Evolutionary conservation across 2,113 vertebrate species (phyloP), one percentile per base, ranked within the genome.

Genomic region (Myotis davidii): DNA sequence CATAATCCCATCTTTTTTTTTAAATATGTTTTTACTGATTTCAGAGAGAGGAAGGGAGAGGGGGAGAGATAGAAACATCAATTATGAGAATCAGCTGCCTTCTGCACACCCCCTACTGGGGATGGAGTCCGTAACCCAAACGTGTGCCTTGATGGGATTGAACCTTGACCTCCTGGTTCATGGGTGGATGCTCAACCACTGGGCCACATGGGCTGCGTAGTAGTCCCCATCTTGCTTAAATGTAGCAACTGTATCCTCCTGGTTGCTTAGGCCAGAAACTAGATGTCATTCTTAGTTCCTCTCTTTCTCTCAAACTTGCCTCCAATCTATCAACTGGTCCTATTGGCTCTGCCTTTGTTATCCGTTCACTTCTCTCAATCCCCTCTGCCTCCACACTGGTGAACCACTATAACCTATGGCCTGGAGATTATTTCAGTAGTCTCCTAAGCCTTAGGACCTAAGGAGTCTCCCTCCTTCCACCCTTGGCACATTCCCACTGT

Each of bases 281-380:
- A 10, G 29, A 9, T 59, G 50, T 9, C 50, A 9, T 14, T 18
- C 73, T 42, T 20, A 2, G 18, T 39, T 48, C 42, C 34, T 48
- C 10, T 5, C 29, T 72, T 54, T 6, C 21, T 25, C 34, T 81
- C 37, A 13, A 59, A 0, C 21, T 13, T 56, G 13, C n/a, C 1
- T 87, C 25, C 18, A 39, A 21, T 20, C 77, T 32, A 4, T 3
- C 17, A 12, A 0, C 72, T 54, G 39, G 16, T n/a, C 73, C 45
- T 73, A 4, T 17, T 9, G 8, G 25, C 18, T 64, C 29, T 9
- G 0, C 27, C 16, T 34, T 48, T 20, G 2, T 29, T 45, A 20
- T 5, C 17, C 11, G 3, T 23, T 2, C 0, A 1, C 37, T 48
- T n/a, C 11, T 83, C 21, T n/a, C 42, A 9, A 1, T 67, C 34